Evolutionary conservation across 2,888 invertebrate species (phyloP), one percentile per base, ranked within the genome.

Genomic region (Lasioglossum marginatum): DNA sequence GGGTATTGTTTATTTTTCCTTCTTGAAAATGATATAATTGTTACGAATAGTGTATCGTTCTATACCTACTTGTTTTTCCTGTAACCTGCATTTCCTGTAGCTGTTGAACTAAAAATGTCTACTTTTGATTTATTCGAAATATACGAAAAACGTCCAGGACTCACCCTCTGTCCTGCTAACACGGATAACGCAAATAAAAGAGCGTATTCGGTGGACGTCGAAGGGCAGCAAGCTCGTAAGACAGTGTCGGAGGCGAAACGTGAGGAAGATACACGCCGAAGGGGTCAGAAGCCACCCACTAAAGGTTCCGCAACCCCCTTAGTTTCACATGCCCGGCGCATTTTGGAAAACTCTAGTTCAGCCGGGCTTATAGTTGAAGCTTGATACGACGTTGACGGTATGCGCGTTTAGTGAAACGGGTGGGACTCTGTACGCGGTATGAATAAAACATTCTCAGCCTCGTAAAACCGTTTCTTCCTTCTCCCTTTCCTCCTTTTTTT

Each of bases 351-450:
- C 88, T 90, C 91, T 82, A 88, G 89, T 89, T 90, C 89, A 90
- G 84, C 91, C 88, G 74, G 89, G 90, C 91, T 91, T 91, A 91
- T 91, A 91, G 91, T 91, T 91, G 91, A 91, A 91, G 91, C 91
- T 91, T 91, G 91, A 91, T 91, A 91, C 89, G 91, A 91, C 91
- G 90, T 88, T 91, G 90, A 91, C 90, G 91, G 88, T 91, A 87
- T 73, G 86, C 91, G 91, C 91, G 91, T 91, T 91, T 91, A 91
- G 91, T 87, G 91, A 91, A 91, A 91, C 91, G 88, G 86, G 88
- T 84, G 86, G 87, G 86, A 87, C 87, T 87, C 79, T 52, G 84
- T 76, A 85, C 88, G 91, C 91, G 84, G 77, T 83, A 90, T 91
- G 91, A 91, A 91, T 91, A 91, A 91, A 91, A 91, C 91, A 91